Evolutionary conservation across 2,113 vertebrate genomes (phyloP).

Genomic region (Erinaceus europaeus): DNA sequence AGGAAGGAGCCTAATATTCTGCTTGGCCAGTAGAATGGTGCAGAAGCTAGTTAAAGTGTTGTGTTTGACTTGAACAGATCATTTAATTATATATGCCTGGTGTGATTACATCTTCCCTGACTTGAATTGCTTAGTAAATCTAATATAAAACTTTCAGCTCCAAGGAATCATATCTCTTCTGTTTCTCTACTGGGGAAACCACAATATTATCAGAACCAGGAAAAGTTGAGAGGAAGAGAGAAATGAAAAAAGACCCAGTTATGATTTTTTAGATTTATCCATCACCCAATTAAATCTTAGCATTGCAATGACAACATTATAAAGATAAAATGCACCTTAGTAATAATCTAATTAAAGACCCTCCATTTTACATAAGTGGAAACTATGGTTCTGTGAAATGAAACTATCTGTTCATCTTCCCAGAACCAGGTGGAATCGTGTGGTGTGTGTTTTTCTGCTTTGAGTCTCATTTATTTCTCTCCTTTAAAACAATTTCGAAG

Average conservation of each 20-base stretch:
- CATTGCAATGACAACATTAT: slow-evolving; percentile 29
- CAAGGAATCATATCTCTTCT: not conserved
- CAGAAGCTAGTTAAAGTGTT: not conserved
- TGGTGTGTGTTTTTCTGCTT: not conserved
- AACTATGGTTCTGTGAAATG: not conserved
- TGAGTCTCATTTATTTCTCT: not conserved
- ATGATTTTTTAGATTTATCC: not conserved
- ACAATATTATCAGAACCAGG: not conserved
- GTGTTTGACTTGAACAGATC: not conserved
- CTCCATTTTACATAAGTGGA: not conserved
- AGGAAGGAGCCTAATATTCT: not conserved
- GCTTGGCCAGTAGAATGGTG: not conserved
- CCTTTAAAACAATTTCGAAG: not conserved
- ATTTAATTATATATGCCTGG: not conserved
- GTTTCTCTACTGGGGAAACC: not conserved
- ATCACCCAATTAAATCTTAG: not conserved
- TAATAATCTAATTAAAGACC: not conserved
- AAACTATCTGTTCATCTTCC: not conserved
- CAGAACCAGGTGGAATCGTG: not conserved
- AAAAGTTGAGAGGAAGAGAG: not conserved
- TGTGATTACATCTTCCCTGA: not conserved
- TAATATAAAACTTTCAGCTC: not conserved
- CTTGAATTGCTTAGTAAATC: not conserved
- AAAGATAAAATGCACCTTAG: not conserved
- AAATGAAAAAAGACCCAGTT: not conserved